Evolutionary conservation across 2,113 vertebrate genomes (phyloP), one percentile per base, ranked within the genome.

Genomic region (Thymallus thymallus): DNA sequence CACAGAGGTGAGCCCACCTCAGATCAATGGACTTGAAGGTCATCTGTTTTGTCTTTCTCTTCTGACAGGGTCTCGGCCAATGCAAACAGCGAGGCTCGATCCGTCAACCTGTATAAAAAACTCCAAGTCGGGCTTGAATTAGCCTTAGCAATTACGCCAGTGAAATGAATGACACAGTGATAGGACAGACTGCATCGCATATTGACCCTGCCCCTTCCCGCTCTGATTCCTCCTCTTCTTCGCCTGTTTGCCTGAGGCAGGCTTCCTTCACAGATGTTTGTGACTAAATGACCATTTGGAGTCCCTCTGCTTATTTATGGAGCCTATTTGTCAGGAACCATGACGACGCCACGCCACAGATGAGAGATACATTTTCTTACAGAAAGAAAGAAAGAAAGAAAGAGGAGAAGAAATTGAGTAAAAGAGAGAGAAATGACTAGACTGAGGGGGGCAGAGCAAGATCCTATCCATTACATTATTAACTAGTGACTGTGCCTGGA

Each of bases 311-410:
- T 82, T 82, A 76, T 81, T 78, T 73, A 73, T 81, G 78, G 80
- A 80, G 74, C 46, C 66, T 64, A 74, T 83, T 83, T 79, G 76
- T 82, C 69, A 73, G 74, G 73, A 82, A 71, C 77, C 74, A 35
- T 61, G 61, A 72, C 76, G 69, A 79, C 67, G 71, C 75, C 63
- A 66, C 60, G 6, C 68, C 35, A 55, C 63, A 75, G 71, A 68
- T 74, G 45, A 68, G 73, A 48, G 73, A 48, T 75, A 67, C 30
- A 74, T 83, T 79, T 79, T 55, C 51, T 67, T 77, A 62, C 68
- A 55, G 46, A 12, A n/a, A n/a, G n/a, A n/a, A n/a, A n/a, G n/a
- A n/a, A 71, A 68, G 45, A 24, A 18, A 60, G 23, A 55, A 24
- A 45, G 62, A 67, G 32, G 29, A 26, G 13, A 26, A 62, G 69